phyloP scores from a whole-genome alignment of 2,797 vertebrate genomes.

The Scleropages formosus region DNA sequence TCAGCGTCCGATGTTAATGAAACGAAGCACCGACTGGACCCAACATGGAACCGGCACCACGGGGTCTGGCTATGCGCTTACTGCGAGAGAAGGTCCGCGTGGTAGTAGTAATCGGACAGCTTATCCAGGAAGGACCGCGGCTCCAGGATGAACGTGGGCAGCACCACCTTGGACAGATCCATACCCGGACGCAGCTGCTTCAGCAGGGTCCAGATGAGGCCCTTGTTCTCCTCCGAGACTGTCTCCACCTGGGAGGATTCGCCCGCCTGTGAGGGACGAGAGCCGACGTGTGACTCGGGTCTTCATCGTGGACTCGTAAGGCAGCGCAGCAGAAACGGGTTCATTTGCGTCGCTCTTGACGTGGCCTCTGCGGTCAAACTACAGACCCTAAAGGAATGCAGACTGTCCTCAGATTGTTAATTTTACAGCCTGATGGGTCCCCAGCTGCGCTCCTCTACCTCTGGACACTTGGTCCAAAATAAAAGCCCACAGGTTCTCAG shows the following conservation, averaged over 20 bases:
- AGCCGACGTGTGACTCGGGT: background rate
- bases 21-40: background rate
- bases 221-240: conserved; percentile 89
- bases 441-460: no score
- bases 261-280: conserved; percentile 66
- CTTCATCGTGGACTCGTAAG: no score
- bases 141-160: conserved; percentile 94
- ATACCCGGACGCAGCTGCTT: conserved; percentile 90
- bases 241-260: conserved; percentile 88
- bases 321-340: background rate
- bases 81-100: conserved; percentile 89
- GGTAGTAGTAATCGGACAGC: conserved; percentile 92
- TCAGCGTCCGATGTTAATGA: no score
- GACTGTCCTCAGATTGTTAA: no score
- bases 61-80: background rate
- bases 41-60: background rate
- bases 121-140: conserved; percentile 94
- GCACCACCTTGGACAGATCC: conserved; percentile 91
- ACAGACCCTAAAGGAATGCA: no score
- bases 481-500: no score
- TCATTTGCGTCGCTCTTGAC: background rate
- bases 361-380: background rate
- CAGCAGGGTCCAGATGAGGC: conserved; percentile 86
- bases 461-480: no score
- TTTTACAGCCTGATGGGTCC: no score